Conservation (phyloP, 2,888 invertebrate species). For the Brenthis daphne region DNA sequence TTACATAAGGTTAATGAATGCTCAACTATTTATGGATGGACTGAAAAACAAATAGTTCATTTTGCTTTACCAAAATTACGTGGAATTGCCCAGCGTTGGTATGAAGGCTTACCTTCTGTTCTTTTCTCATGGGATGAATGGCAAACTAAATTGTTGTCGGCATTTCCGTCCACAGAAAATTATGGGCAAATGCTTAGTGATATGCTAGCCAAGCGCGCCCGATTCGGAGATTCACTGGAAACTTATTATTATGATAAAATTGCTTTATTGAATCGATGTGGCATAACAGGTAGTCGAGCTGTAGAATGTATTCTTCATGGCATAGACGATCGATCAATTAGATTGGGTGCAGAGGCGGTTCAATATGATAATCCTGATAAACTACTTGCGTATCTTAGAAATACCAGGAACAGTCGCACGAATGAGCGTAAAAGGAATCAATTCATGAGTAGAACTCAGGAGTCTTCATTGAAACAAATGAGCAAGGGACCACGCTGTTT, state of each 20-base stretch:
- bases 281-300: conserved; percentile 14
- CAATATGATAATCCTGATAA: conserved; percentile 2
- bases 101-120: conserved; percentile 39
- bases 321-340: no score
- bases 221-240: conserved; percentile 31
- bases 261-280: conserved; percentile 26
- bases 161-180: conserved; percentile 45
- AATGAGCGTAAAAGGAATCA: neutral
- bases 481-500: no score
- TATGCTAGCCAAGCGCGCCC: conserved; percentile 41
- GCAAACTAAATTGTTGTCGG: conserved; percentile 41
- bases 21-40: conserved; percentile 41
- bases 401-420: neutral
- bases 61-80: conserved; percentile 37
- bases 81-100: conserved; percentile 45
- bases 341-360: conserved; percentile 9
- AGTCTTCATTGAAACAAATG: neutral
- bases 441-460: neutral
- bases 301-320: conserved; percentile 10
- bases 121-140: conserved; percentile 44
- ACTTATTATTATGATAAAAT: conserved; percentile 39
- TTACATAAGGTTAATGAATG: conserved; percentile 40
- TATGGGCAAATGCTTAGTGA: conserved; percentile 42
- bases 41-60: conserved; percentile 38
- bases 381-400: conserved; percentile 4